Conservation (phyloP, 2,797 vertebrate species). For the Girardinus metallicus region DNA sequence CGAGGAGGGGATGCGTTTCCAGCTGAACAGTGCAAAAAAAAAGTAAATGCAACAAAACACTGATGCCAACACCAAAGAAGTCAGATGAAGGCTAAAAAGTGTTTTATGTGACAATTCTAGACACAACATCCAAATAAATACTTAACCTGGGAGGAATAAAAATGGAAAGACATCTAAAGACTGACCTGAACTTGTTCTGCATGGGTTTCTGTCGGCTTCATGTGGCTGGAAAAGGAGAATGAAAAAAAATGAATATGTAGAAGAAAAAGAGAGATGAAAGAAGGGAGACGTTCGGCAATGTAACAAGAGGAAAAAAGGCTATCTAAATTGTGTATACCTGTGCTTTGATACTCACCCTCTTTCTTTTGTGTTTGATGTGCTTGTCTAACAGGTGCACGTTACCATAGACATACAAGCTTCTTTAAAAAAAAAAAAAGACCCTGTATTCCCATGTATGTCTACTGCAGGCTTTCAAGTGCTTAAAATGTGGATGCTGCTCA, state of each 20-base stretch:
- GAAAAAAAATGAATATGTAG: background rate
- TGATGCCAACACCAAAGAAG: background rate
- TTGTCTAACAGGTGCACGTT: conserved; percentile 56
- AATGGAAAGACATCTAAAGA: conserved; percentile 1
- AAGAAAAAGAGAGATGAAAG: conserved; percentile 14
- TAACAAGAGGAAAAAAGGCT: conserved; percentile 12
- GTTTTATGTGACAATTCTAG: background rate
- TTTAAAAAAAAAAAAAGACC: background rate
- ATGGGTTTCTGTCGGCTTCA: conserved; percentile 40
- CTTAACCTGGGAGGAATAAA: background rate
- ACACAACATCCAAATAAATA: background rate
- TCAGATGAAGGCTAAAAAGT: background rate
- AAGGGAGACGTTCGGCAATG: conserved; percentile 1
- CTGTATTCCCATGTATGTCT: conserved; percentile 53
- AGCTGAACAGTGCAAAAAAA: background rate
- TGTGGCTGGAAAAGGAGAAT: conserved; percentile 50
- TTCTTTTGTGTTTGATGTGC: conserved; percentile 36
- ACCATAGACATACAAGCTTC: background rate
- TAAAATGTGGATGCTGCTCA: conserved; percentile 17
- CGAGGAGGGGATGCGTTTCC: conserved; percentile 22
- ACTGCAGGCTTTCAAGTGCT: conserved; percentile 28
- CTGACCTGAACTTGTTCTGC: conserved; percentile 63
- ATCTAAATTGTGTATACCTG: conserved; percentile 1
- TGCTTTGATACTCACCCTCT: conserved; percentile 10
- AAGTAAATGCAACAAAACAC: conserved; percentile 3